phyloP scores from a whole-genome alignment of 2,888 invertebrate genomes.

The Iselma pallidipennis region DNA sequence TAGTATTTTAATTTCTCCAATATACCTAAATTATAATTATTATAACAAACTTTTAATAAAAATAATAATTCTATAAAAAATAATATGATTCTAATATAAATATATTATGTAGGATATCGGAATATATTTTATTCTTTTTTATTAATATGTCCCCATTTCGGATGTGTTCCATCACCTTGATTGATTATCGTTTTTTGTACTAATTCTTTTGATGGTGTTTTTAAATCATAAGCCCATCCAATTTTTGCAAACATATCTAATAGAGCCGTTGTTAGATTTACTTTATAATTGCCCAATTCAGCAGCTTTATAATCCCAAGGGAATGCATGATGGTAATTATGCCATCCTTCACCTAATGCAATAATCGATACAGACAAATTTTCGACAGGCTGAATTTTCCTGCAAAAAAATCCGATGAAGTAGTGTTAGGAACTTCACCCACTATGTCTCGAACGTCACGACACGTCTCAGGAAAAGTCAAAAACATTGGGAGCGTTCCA shows the following conservation, averaged over 20 bases:
- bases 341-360: conserved; percentile 78
- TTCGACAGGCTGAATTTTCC: conserved; percentile 60
- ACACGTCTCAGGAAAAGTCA: no score
- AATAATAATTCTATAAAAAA: no score
- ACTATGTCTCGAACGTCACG: no score
- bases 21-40: no score
- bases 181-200: conserved; percentile 67
- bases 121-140: neutral
- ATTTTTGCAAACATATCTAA: conserved; percentile 79
- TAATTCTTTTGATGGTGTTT: conserved; percentile 72
- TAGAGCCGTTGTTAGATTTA: conserved; percentile 75
- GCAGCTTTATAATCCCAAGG: conserved; percentile 85
- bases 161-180: conserved; percentile 19
- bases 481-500: no score
- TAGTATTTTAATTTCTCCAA: no score
- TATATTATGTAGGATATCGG: no score
- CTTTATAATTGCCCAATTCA: conserved; percentile 71
- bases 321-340: conserved; percentile 84
- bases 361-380: conserved; percentile 68
- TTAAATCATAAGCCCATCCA: conserved; percentile 86
- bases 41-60: no score
- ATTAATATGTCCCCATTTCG: neutral
- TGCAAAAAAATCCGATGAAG: no score
- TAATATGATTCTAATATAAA: no score
- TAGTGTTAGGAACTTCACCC: no score